Conservation (phyloP, 2,888 invertebrate genomes). For the Callyntrura guangdongensis region DNA sequence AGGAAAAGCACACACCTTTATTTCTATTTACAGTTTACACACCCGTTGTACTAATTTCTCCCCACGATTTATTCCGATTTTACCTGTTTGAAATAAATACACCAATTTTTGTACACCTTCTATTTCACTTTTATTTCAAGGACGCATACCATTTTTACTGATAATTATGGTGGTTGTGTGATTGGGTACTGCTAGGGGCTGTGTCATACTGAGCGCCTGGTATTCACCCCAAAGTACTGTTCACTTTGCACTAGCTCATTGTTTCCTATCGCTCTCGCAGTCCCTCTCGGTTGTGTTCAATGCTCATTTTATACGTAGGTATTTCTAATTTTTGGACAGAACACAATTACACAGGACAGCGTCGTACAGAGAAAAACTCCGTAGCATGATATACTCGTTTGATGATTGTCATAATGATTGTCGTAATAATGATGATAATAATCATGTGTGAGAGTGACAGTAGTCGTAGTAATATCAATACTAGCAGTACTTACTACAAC, state of each 20-base stretch:
- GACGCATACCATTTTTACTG: conserved; percentile 2
- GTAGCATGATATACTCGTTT: too few species aligned
- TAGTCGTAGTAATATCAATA: neutral
- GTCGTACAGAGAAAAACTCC: neutral
- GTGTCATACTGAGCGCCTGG: neutral
- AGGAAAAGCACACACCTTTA: too few species aligned
- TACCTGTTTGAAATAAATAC: too few species aligned
- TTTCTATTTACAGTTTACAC: too few species aligned
- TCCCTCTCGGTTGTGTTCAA: neutral
- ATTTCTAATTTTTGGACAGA: neutral
- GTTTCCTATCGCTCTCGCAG: neutral
- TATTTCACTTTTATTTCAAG: conserved; percentile 17
- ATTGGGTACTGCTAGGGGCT: neutral
- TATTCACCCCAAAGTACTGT: neutral
- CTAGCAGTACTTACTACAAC: neutral
- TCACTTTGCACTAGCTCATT: neutral
- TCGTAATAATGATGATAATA: conserved; percentile 13
- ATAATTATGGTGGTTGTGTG: conserved; percentile 3
- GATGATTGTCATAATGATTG: neutral
- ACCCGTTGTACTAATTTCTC: too few species aligned
- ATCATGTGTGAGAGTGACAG: neutral
- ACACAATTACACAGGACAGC: neutral
- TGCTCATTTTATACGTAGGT: neutral
- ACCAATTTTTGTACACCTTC: neutral
- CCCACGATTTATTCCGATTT: too few species aligned